Base-by-base conservation (phyloP, 2,113 vertebrate genomes). In the Sinocyclocheilus maitianheensis region DNA sequence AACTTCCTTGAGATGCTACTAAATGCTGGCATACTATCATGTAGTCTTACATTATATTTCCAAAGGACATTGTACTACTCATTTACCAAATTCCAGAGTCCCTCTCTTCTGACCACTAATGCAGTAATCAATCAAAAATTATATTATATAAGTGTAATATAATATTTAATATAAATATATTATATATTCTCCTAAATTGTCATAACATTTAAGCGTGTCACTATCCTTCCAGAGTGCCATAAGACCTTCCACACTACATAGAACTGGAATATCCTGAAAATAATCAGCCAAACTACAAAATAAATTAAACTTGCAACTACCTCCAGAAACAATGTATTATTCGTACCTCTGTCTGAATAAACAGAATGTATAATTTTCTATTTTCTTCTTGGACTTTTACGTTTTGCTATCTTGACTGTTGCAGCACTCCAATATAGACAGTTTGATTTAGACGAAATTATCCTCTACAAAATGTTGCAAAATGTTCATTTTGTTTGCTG, bases 401-500 rank as follows among this genome's bases (percentile, higher is more conserved):
- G 71, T 22, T 72, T 72, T 43, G 34, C 37, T 5, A 43, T 72
- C 37, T 74, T 74, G 71, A 40, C 71, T 43, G 20, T 4, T 22
- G 71, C 71, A 74, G 71, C 34, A 43, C 71, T 74, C 34, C 37
- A 74, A 12, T 74, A 43, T 22, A 67, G 5, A 69, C 30, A 76
- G n/a, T 13, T 18, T 22, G 18, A 78, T 80, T 43, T 24, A 46
- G 55, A 43, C 37, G 5, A 65, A 65, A 65, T 48, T 8, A 81
- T 48, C 13, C 3, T 65, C n/a, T 48, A 30, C 22, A 81, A 3
- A 46, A 81, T 81, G 37, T 63, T 4, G 12, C 37, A 63, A 63
- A 80, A 80, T 80, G 2, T 80, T 13, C 34, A 46, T 46, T 43
- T 63, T 80, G 6, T 46, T 65, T 65, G 13, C 40, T 81, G 78